Percentiles rank a stretch among this genome's conserved stretches.
Conservation (phyloP, 2,888 invertebrate genomes). For the Orchesellides sinensis region DNA sequence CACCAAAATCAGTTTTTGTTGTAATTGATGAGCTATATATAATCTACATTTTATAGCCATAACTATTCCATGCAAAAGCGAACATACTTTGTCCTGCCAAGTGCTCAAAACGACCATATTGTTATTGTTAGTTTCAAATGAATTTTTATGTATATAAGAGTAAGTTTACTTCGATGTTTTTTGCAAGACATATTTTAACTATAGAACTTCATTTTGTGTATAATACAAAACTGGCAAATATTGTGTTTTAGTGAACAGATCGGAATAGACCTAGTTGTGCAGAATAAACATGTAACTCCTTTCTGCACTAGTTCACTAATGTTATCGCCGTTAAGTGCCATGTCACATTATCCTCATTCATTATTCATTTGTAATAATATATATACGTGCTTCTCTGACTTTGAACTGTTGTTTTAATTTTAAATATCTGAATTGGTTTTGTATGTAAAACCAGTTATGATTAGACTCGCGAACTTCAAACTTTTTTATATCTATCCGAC, state of each 20-base stretch:
- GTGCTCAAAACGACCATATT: slow-evolving; percentile 55
- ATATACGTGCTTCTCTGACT: slow-evolving; percentile 33
- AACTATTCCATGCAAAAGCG: slow-evolving; percentile 37
- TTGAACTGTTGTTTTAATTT: slow-evolving; percentile 61
- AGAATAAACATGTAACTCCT: no score
- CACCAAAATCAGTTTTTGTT: slow-evolving; percentile 9
- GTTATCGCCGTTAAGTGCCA: slow-evolving; percentile 45
- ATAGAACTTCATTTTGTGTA: neutral
- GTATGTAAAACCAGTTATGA: neutral
- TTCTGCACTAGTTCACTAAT: slow-evolving; percentile 33
- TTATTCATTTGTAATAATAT: slow-evolving; percentile 26
- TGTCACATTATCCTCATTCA: slow-evolving; percentile 41
- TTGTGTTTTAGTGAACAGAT: neutral
- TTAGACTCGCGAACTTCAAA: neutral
- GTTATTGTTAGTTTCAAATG: slow-evolving; percentile 21
- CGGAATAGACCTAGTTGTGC: no score
- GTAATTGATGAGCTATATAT: slow-evolving; percentile 58
- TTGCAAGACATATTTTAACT: neutral
- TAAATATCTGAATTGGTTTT: slow-evolving; percentile 4
- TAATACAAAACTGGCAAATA: slow-evolving; percentile 22
- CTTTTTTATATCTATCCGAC: slow-evolving; percentile 2
- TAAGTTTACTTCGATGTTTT: no score
- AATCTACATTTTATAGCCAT: slow-evolving; percentile 51
- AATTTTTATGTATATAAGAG: slow-evolving; percentile 11
- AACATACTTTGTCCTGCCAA: slow-evolving; percentile 33